Conservation (phyloP, 35 echinoderm and acorn worm genomes). For the Anneissia japonica region DNA sequence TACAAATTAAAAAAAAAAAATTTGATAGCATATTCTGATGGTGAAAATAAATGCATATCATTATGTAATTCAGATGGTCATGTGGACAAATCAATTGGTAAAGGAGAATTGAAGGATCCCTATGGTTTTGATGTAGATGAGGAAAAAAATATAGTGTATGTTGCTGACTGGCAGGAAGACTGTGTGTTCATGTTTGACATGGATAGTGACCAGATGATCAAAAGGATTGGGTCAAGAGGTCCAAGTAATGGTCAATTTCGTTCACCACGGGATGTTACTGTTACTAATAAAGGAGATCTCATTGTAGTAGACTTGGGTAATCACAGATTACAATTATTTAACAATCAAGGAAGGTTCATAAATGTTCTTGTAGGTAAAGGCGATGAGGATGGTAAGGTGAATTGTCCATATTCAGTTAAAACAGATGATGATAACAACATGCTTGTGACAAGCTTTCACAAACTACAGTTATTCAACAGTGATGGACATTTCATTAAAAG, state of each 20-base stretch:
- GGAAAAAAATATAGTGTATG: background rate
- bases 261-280: background rate
- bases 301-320: background rate
- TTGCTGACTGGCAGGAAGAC: background rate
- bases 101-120: background rate
- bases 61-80: background rate
- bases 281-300: background rate
- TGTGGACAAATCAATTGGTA: background rate
- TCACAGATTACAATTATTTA: background rate
- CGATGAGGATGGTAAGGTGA: background rate
- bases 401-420: background rate
- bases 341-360: background rate
- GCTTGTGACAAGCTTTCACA: background rate
- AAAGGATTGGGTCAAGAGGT: background rate
- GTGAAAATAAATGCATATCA: background rate
- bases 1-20: background rate
- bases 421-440: background rate
- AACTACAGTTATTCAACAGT: background rate
- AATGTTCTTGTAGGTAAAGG: background rate
- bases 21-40: background rate
- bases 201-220: background rate
- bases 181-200: background rate
- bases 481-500: background rate
- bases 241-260: background rate
- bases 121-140: background rate